Evolutionary conservation across 2,113 vertebrate species (phyloP), one percentile per base, ranked within the genome.

Genomic region (Protobothrops flavoviridis): DNA sequence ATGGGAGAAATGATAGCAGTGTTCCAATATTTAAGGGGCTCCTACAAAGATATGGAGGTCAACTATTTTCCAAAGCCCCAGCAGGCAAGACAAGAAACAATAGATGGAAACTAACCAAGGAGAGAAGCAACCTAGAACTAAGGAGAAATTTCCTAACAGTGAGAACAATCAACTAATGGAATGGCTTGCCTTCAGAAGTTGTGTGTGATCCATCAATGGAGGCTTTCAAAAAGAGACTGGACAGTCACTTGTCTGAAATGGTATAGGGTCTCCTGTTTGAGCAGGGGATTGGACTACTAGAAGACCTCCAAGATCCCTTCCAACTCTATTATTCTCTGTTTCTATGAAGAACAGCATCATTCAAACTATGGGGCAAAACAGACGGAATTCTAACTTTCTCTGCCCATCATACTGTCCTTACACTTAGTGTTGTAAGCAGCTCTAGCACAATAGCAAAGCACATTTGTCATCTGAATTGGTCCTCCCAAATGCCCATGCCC

Each of bases 351-450:
- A 74, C 13, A 61, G 29, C 92, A 90, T 33, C 69, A 93, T 2
- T 0, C 3, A 94, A 94, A 87, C 45, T 4, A 91, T 0, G 90
- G 11, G 20, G 88, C 12, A 89, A 53, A 90, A 57, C 13, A 88
- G 23, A 94, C 29, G 3, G 95, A 95, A 94, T 90, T 91, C 81
- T 24, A n/a, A 39, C 81, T 0, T 88, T 92, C 88, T 89, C 53
- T 85, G 9, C 20, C 3, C 17, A 88, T 52, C 48, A 85, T 4
- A n/a, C 59, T 53, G 91, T 94, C n/a, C 24, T 94, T 93, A n/a
- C 24, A 89, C 93, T 94, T 91, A 64, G n/a, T 24, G n/a, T 53
- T 56, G 69, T 69, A 93, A 94, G 94, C 85, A 90, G 74, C 33
- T 11, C 2, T 21, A 3, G 56, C 85, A 50, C 91, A 61, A 87